Percentiles rank a stretch among this genome's conserved stretches.
Conservation (phyloP, 2,797 vertebrate genomes). For the Molossus alvarezi region DNA sequence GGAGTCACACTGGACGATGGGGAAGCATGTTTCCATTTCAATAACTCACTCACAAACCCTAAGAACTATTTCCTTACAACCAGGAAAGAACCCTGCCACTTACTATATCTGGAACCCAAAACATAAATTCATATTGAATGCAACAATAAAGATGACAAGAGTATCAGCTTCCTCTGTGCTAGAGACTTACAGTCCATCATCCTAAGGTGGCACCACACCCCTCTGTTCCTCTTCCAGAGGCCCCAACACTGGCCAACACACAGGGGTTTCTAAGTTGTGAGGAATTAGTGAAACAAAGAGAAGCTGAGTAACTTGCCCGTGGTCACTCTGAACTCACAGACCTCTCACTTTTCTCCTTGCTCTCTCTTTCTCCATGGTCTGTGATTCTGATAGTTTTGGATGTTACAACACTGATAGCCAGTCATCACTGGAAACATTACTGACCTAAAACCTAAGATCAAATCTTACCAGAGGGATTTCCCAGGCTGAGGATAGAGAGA, state of each 20-base stretch:
- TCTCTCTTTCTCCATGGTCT: not conserved
- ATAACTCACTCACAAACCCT: not conserved
- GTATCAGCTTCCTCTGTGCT: not conserved
- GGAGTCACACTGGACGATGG: not conserved
- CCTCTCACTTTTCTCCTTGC: not conserved
- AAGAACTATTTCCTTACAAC: not conserved
- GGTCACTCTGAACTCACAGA: not conserved
- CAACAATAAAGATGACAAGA: not conserved
- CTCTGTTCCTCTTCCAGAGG: not conserved
- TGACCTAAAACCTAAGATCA: not conserved
- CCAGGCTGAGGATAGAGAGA: constrained; percentile 71
- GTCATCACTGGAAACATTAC: not conserved
- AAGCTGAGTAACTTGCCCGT: not conserved
- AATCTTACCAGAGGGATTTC: not conserved
- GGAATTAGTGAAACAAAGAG: too few relatives aligned
- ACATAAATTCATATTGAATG: not conserved
- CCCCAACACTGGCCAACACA: not conserved
- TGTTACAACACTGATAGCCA: not conserved
- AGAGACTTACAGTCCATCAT: fast-evolving
- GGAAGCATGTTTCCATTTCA: not conserved
- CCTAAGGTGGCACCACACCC: not conserved
- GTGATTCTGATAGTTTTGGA: not conserved
- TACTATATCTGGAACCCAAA: not conserved
- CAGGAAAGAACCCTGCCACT: not conserved
- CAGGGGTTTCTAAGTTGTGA: not conserved